These are phyloP conservation scores for Cossypha dichroa DNA, from an alignment of 2,797 vertebrate genomes.

Conservation along the genomic window DNA sequence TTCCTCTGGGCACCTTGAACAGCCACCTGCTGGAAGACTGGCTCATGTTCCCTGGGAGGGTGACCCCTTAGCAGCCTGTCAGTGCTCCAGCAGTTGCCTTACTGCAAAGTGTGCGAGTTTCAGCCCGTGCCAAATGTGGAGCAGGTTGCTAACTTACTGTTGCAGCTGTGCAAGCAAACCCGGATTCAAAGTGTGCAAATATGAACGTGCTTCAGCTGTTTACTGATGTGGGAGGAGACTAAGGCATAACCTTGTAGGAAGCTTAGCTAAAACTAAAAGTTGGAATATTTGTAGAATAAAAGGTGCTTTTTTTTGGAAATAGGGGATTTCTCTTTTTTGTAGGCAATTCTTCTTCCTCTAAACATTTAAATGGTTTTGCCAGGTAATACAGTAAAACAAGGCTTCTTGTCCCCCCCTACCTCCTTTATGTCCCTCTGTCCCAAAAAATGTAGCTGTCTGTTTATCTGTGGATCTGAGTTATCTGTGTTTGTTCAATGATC, in stretches of 20 bases:
- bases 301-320: neutral
- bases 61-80: neutral
- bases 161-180: conserved; percentile 46
- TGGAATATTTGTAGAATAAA: neutral
- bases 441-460: neutral
- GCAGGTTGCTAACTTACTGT: neutral
- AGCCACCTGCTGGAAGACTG: neutral
- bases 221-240: neutral
- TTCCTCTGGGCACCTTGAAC: neutral
- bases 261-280: neutral
- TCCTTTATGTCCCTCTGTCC: neutral
- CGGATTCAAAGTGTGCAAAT: neutral
- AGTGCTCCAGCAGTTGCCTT: neutral
- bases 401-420: neutral
- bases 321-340: neutral
- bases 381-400: neutral
- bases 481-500: neutral
- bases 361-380: neutral
- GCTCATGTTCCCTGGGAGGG: fast-evolving
- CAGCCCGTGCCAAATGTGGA: neutral
- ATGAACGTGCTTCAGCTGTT: neutral
- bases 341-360: neutral
- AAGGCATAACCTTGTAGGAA: neutral
- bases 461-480: neutral
- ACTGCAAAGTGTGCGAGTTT: neutral